Percentiles rank a stretch among this genome's conserved stretches.
These are phyloP conservation scores for Abscondita cerata DNA, from an alignment of 2,888 invertebrate genomes.

Conservation along the genomic window DNA sequence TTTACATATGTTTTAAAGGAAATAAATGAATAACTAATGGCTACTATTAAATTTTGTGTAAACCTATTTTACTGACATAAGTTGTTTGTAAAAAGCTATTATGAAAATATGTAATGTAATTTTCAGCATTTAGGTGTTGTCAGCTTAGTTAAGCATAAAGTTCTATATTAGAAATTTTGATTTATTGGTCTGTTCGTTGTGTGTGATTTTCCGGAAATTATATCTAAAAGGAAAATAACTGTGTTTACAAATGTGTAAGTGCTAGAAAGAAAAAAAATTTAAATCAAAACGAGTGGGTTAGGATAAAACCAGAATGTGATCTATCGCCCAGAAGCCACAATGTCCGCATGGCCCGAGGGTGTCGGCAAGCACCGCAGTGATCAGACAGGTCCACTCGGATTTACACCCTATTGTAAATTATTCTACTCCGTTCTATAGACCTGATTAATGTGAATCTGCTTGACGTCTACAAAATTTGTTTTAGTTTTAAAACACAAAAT, in stretches of 20 bases:
- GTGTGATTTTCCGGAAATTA: not conserved
- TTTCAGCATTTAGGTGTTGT: no score
- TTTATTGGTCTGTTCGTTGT: no score
- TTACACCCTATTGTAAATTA: conserved; percentile 35
- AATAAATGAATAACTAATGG: no score
- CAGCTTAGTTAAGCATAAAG: no score
- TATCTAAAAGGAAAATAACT: not conserved
- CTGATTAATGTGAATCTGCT: conserved; percentile 36
- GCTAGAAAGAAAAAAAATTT: conserved; percentile 11
- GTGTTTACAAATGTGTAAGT: conserved; percentile 3
- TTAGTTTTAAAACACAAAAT: conserved; percentile 22
- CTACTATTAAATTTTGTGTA: no score
- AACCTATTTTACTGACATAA: no score
- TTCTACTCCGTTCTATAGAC: conserved; percentile 23
- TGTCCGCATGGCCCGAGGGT: conserved; percentile 35
- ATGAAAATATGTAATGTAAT: no score
- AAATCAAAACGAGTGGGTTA: conserved; percentile 20
- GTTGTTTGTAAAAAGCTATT: no score
- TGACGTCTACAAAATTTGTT: conserved; percentile 33
- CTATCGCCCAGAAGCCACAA: conserved; percentile 28
- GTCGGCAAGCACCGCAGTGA: conserved; percentile 33
- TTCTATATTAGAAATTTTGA: no score
- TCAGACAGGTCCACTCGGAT: conserved; percentile 31
- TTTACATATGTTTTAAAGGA: no score
- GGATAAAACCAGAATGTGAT: conserved; percentile 27